A percentile compares a stretch with the other conserved stretches of the same genome.
These are phyloP conservation scores for Progne subis DNA, from an alignment of 2,113 vertebrate species.

Conservation along the genomic window DNA sequence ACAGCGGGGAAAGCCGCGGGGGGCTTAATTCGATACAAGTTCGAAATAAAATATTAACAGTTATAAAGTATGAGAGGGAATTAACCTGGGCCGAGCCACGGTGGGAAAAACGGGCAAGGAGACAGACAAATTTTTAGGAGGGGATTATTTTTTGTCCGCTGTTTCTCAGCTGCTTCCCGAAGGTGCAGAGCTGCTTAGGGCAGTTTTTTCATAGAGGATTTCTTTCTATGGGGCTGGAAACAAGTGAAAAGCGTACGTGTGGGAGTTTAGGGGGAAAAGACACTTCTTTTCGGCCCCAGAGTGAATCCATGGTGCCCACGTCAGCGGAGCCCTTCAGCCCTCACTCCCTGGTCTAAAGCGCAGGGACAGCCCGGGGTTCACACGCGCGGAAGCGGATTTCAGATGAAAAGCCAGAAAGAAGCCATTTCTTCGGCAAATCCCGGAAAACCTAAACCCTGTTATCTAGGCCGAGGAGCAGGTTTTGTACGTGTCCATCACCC, in stretches of 20 bases:
- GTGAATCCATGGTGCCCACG: background rate
- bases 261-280: accelerated
- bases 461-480: background rate
- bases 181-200: background rate
- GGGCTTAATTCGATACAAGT: background rate
- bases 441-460: background rate
- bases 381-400: background rate
- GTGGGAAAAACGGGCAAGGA: background rate
- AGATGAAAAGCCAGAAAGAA: background rate
- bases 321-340: background rate
- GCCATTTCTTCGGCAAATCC: background rate
- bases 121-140: background rate
- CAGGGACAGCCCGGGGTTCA: background rate
- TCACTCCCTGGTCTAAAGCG: background rate
- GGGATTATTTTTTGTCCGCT: background rate
- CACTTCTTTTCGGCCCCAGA: background rate
- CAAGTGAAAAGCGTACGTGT: background rate
- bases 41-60: background rate
- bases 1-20: background rate
- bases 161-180: background rate
- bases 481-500: background rate
- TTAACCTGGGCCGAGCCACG: accelerated
- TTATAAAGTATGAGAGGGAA: background rate
- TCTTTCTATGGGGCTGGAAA: background rate
- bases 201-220: background rate